Base-by-base conservation (phyloP, 1,140 invertebrate species). In the Zaprionus ghesquierei region DNA sequence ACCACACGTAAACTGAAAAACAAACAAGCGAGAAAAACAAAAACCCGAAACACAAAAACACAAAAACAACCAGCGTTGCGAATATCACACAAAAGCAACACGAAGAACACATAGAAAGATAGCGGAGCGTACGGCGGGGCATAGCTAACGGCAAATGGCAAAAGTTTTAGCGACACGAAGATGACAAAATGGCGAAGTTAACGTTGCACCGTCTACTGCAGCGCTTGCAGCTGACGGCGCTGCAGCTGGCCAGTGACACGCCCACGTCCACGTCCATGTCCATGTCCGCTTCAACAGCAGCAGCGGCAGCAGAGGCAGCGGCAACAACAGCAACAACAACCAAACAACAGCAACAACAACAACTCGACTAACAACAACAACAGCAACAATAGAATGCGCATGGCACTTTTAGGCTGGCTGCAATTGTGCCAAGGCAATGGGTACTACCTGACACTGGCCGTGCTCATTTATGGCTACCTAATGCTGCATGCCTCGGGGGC, bases 101-200 rank as follows among this genome's bases (percentile, higher is more conserved):
- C 9, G 29, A 25, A 69, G 61, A 25, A 65, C 22, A 31, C 4
- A 51, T 33, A 69, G 53, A 38, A n/a, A 10, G 13, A 33, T 12
- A 12, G 3, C 10, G 12, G 31, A 3, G 13, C 31, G 13, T 12
- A 13, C 12, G 5, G 31, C 31, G 6, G 31, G 31, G 12, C 13
- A 13, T 46, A 20, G 25, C n/a, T 29, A 25, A 23, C 56, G 49
- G 55, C 73, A 82, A 87, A 89, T 90, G 86, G 79, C 71, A 66
- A 89, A 90, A 89, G 79, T 90, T 90, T 23, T 66, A 33, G 73
- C 75, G 53, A 29, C 72, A 86, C 76, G 65, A n/a, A n/a, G n/a
- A 86, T 89, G 81, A 69, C 63, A 89, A 77, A 77, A 89, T 86
- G 81, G 82, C 75, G 79, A 87, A 86, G 82, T 89, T 86, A 86